Conservation (phyloP, 2,113 vertebrate species). For the Oryzias javanicus region DNA sequence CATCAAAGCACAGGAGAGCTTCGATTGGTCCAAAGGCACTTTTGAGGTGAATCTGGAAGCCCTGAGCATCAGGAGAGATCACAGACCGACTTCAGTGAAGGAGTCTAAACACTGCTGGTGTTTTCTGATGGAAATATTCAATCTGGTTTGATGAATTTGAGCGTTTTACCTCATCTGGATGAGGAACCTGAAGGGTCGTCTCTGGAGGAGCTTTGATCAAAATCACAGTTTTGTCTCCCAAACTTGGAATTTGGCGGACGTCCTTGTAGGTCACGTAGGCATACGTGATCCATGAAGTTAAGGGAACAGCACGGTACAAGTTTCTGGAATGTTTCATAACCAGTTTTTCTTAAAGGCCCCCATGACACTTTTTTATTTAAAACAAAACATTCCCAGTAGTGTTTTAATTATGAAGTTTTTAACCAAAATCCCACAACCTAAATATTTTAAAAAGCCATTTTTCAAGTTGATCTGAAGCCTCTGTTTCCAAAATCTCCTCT, state of each 20-base stretch:
- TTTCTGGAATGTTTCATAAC: background rate
- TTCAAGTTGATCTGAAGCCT: no score
- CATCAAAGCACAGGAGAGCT: slow-evolving; percentile 90
- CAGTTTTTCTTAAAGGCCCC: no score
- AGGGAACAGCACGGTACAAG: slow-evolving; percentile 52
- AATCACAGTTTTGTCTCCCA: slow-evolving; percentile 94
- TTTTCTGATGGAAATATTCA: background rate
- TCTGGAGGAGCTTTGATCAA: slow-evolving; percentile 94
- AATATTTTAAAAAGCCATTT: no score
- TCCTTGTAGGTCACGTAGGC: slow-evolving; percentile 94
- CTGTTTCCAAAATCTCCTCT: no score
- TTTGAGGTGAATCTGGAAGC: slow-evolving; percentile 87
- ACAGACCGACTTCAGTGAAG: background rate
- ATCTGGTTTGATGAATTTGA: background rate
- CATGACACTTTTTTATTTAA: no score
- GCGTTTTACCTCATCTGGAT: slow-evolving; percentile 86
- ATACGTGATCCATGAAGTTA: slow-evolving; percentile 81
- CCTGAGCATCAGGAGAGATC: slow-evolving; percentile 67
- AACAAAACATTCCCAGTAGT: no score
- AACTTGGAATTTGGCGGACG: slow-evolving; percentile 84
- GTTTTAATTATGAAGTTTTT: no score
- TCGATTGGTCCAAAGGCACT: slow-evolving; percentile 93
- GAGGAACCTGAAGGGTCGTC: slow-evolving; percentile 92
- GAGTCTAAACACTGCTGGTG: background rate
- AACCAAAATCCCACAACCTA: no score